Conservation (phyloP, 2,113 vertebrate species). For the Tachycineta bicolor region DNA sequence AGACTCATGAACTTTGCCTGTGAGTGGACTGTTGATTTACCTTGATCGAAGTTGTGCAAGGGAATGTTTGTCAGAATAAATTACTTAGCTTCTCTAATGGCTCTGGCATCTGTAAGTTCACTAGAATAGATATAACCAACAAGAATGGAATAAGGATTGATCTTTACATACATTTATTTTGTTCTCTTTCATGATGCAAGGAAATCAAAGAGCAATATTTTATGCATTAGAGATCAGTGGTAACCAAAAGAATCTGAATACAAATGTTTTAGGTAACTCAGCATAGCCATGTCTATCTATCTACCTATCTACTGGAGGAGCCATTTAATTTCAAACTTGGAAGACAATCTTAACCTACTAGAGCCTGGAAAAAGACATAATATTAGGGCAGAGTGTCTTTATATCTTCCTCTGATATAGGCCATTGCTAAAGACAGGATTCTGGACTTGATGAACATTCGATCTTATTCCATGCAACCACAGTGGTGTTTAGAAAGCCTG, state of each 20-base stretch:
- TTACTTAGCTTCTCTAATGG: neutral
- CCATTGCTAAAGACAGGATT: neutral
- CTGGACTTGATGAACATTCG: neutral
- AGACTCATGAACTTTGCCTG: neutral
- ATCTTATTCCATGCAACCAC: neutral
- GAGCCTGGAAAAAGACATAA: neutral
- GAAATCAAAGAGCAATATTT: neutral
- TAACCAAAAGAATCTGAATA: neutral
- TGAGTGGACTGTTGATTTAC: neutral
- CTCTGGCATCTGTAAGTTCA: neutral
- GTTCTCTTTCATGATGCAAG: neutral
- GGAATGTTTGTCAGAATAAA: neutral
- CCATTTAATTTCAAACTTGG: neutral
- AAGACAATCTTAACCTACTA: neutral
- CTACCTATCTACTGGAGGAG: neutral
- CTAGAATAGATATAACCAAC: neutral
- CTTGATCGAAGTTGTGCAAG: neutral
- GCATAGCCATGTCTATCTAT: neutral
- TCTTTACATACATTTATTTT: neutral
- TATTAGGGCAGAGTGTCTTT: neutral
- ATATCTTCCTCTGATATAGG: neutral
- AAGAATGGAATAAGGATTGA: neutral
- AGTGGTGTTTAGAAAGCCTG: neutral
- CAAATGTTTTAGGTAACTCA: neutral
- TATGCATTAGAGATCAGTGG: neutral